Percentiles rank a stretch among this genome's conserved stretches.
Conservation (phyloP, 2,797 vertebrate species). For the Coluber constrictor region DNA sequence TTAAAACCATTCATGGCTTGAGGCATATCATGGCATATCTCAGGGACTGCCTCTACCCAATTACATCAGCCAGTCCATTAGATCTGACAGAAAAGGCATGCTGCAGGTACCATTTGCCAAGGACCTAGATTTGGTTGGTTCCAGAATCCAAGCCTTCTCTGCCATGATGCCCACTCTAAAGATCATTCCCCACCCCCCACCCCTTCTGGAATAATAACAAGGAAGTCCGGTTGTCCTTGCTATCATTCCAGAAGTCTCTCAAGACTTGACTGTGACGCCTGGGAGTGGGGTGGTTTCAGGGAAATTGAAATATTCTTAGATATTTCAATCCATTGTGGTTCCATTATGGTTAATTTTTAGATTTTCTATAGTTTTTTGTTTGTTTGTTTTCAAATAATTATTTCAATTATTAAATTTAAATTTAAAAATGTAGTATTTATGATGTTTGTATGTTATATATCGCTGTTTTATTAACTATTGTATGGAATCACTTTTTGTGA, state of each 20-base stretch:
- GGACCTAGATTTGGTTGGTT: background rate
- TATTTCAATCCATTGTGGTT: background rate
- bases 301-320: background rate
- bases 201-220: too few relatives aligned
- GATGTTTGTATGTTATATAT: background rate
- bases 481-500: background rate
- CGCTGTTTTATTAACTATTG: background rate
- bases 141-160: background rate
- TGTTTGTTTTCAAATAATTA: background rate
- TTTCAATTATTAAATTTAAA: background rate
- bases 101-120: background rate
- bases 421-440: background rate
- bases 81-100: background rate
- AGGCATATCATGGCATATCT: background rate
- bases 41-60: background rate
- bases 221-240: background rate
- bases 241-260: background rate
- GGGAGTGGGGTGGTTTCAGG: background rate
- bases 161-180: background rate
- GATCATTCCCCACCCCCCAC: background rate
- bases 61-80: background rate
- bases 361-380: background rate
- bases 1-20: background rate
- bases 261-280: background rate
- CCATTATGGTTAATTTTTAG: background rate